Base-by-base conservation (phyloP, 2,797 vertebrate species). In the Chelon auratus region DNA sequence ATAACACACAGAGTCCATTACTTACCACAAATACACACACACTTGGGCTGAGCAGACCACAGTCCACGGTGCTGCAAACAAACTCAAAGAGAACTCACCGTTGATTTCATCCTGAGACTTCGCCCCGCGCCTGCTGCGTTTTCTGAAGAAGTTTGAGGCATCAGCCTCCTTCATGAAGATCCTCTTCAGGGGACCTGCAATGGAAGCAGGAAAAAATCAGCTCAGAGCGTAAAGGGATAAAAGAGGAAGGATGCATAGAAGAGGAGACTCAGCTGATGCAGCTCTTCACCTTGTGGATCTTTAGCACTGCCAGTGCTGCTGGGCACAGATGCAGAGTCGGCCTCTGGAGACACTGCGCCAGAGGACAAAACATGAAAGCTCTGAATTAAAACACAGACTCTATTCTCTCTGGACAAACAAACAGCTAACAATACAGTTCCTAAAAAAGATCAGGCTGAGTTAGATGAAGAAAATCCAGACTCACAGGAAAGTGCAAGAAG, bases 111-210 rank as follows among this genome's bases (percentile, higher is more conserved):
- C 93, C 77, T 80, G 94, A 52, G 94, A 93, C 80, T 94, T 96
- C 30, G 86, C 64, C 9, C 91, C 94, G 39, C 95, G 91, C 83
- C 88, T 93, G 92, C 79, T 84, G 33, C 93, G 94, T 37, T 85
- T 94, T 81, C 92, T 95, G 86, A 97, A 95, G 91, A 97, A 96
- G 87, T 91, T 93, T 0, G 87, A 93, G 2, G 96, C 96, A 1
- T 96, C 95, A 0, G 87, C 83, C 75, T 94, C 95, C 53, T 91
- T 93, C 92, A 96, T 91, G 87, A 97, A 97, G 88, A 97, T 86
- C 80, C 76, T 94, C 83, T 73, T 90, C 71, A 92, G 86, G 7
- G 80, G 63, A 67, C 84, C 96, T 97, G 87, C 48, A 0, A 52
- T 22, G 71, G 50, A 74, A 48, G 24, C 42, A 67, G 59, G 70